Evolutionary conservation across 2,888 invertebrate species (phyloP), one percentile per base, ranked within the genome.

Genomic region (Eupithecia dodoneata): DNA sequence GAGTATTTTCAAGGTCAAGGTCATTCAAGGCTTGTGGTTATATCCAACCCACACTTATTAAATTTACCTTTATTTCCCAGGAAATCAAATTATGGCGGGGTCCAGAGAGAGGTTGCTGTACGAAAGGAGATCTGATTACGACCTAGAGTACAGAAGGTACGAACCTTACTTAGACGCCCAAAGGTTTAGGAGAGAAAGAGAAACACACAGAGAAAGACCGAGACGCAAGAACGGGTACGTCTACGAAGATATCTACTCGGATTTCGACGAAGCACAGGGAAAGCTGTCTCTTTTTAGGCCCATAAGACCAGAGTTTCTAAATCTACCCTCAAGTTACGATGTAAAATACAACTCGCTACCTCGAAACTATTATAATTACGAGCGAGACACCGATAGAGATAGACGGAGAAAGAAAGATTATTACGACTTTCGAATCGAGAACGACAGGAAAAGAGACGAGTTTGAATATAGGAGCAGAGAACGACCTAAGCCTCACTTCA

Each of bases 171-270:
- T 86, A 71, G 85, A 87, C 7, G 78, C 79, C 47, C 79, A 86
- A 78, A 84, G 90, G 78, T 87, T 88, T 78, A 83, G 86, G 82
- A 83, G 3, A 47, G 73, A 86, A 72, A 87, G 88, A 77, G 93
- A 92, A 59, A 84, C 83, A 66, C 82, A 84, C 76, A 78, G 85
- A 71, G 87, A 88, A 45, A 85, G 89, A 81, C 92, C 93, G 9
- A 87, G 90, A 84, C 86, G 94, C 65, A 94, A 91, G 83, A 94
- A 95, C 77, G 95, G 95, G 2, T 95, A 92, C 81, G 94, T 95
- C 15, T 95, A 92, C 82, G 95, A 95, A 89, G 95, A 95, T 81
- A 94, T 95, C 63, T 95, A 95, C 80, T 94, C 94, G 44, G 94
- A 95, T 81, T 95, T 94, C 81, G 95, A 95, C 72, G 95, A 94